phyloP scores from a whole-genome alignment of 2,888 invertebrate species.

The Heterodera filipjevi region DNA sequence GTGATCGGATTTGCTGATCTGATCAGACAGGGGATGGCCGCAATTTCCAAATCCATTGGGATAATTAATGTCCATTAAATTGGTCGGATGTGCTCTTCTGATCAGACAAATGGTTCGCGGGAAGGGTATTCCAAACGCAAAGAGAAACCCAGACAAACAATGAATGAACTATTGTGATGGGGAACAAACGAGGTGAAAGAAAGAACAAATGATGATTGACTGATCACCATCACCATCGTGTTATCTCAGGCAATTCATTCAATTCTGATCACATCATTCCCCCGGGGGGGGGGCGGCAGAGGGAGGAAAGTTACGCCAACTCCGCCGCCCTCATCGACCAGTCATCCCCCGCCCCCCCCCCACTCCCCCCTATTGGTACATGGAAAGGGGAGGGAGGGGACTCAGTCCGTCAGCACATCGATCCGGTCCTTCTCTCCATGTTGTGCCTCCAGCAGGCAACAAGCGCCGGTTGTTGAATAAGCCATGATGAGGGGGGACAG shows the following conservation, averaged over 20 bases:
- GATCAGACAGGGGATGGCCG: background rate
- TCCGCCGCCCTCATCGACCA: background rate
- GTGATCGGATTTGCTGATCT: background rate
- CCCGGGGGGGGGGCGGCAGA: background rate
- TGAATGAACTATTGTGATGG: background rate
- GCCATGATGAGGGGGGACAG: background rate
- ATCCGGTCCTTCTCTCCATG: background rate
- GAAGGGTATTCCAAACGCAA: background rate
- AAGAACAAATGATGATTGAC: too few relatives aligned
- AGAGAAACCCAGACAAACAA: background rate
- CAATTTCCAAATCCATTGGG: too few relatives aligned
- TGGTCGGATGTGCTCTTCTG: background rate
- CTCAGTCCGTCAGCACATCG: background rate
- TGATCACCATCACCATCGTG: too few relatives aligned
- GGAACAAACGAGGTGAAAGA: too few relatives aligned
- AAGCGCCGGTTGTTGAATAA: background rate
- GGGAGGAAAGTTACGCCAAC: background rate
- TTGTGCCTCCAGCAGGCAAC: too few relatives aligned
- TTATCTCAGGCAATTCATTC: background rate
- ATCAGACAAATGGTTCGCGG: background rate
- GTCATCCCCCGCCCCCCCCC: background rate
- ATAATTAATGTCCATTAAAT: background rate
- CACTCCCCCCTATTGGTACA: background rate
- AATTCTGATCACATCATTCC: background rate
- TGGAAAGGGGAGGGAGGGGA: background rate